phyloP scores from a whole-genome alignment of 2,113 vertebrate species.

The Lepus americanus region DNA sequence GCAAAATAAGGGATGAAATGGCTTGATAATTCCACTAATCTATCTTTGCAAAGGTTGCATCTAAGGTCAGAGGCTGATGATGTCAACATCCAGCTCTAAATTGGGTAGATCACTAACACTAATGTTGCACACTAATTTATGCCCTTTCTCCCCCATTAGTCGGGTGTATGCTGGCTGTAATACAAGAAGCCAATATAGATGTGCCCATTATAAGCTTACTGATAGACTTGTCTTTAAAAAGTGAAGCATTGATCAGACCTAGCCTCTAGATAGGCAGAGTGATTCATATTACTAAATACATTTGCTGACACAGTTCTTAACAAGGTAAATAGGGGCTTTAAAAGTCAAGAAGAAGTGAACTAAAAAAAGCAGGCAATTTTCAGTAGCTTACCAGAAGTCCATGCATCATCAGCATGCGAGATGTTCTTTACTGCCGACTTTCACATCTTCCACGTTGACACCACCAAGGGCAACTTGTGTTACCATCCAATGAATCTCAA shows the following conservation, averaged over 20 bases:
- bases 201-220: not conserved
- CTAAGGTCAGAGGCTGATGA: not conserved
- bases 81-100: not conserved
- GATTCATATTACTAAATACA: conserved; percentile 33
- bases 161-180: not conserved
- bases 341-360: conserved; percentile 31
- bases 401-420: not conserved
- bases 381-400: not conserved
- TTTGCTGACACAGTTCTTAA: conserved; percentile 45
- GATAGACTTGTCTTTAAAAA: conserved; percentile 57
- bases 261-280: not conserved
- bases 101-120: not conserved
- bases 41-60: not conserved
- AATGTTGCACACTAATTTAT: not conserved
- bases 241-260: conserved; percentile 50
- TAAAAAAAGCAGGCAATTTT: not conserved
- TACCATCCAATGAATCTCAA: not conserved
- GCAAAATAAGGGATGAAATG: conserved; percentile 19
- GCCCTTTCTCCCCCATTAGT: not conserved
- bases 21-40: not conserved
- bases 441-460: not conserved
- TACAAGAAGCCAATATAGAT: conserved; percentile 51
- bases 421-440: not conserved
- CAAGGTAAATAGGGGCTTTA: conserved; percentile 48
- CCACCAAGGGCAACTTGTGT: not conserved